phyloP scores from a whole-genome alignment of 2,113 vertebrate genomes.

The Muntiacus reevesi region DNA sequence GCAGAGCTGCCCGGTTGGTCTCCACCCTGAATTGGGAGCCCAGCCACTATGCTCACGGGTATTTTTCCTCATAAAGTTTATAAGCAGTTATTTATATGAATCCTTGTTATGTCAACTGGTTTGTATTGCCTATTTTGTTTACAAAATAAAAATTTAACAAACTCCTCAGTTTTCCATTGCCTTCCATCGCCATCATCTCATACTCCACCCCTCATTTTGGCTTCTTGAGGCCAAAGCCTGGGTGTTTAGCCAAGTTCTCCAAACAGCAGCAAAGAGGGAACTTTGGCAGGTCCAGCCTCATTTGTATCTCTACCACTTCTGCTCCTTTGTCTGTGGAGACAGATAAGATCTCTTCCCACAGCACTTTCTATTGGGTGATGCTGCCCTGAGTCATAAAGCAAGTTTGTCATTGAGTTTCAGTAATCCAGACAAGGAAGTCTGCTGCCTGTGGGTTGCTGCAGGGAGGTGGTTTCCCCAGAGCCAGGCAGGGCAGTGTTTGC shows the following conservation, averaged over 20 bases:
- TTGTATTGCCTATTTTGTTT: slow-evolving; percentile 73
- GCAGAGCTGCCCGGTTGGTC: slow-evolving; percentile 36
- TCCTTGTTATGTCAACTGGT: slow-evolving; percentile 56
- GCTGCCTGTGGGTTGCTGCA: not conserved
- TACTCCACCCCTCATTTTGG: not conserved
- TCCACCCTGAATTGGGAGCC: slow-evolving; percentile 58
- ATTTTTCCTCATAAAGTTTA: slow-evolving; percentile 38
- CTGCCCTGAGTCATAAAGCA: slow-evolving; percentile 6
- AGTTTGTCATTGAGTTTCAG: not conserved
- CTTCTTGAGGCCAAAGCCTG: not conserved
- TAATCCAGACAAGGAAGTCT: not conserved
- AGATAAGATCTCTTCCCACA: not conserved
- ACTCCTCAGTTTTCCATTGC: not conserved
- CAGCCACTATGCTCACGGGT: slow-evolving; percentile 65
- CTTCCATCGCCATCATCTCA: not conserved
- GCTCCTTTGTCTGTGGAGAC: not conserved
- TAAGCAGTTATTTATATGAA: slow-evolving; percentile 52
- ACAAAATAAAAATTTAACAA: slow-evolving; percentile 75
- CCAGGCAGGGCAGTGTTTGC: not conserved
- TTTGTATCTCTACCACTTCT: not conserved
- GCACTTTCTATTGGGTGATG: not conserved
- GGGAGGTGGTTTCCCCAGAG: not conserved
- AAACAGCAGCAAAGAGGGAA: not conserved
- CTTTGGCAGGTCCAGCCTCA: not conserved
- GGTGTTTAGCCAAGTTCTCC: not conserved